Percentiles rank a stretch among this genome's conserved stretches.
Evolutionary conservation across 1,140 invertebrate species (phyloP).

Genomic region (Heterodera schachtii): DNA sequence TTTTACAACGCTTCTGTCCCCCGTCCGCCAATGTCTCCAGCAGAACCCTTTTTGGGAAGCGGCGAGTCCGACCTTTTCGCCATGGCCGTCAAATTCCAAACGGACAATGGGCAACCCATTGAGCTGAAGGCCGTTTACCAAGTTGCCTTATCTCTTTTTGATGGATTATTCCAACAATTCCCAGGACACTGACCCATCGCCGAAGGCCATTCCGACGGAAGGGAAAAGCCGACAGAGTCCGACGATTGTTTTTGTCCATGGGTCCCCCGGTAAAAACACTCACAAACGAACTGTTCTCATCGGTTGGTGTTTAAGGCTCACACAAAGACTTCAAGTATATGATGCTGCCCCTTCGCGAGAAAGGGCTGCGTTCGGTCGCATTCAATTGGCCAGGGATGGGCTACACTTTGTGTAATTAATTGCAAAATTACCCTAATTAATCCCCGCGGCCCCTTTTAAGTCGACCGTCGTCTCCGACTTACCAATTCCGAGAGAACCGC

Average conservation of each 20-base stretch:
- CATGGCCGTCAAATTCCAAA: background rate
- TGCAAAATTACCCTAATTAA: background rate
- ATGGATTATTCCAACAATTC: background rate
- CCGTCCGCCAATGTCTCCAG: background rate
- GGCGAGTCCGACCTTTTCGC: background rate
- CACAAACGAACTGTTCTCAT: background rate
- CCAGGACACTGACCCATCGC: background rate
- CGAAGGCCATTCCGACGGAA: background rate
- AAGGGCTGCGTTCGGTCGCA: conserved; percentile 47
- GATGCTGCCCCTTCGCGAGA: conserved; percentile 37
- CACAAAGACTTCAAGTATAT: conserved; percentile 61
- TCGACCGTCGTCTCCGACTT: conserved; percentile 39
- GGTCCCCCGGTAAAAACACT: background rate
- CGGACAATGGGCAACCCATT: background rate
- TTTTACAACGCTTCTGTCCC: background rate
- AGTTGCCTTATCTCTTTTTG: background rate
- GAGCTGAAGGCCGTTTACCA: background rate
- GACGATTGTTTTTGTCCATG: background rate
- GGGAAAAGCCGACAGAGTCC: background rate
- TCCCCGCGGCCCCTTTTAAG: conserved; percentile 28
- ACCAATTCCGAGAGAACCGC: conserved; percentile 48
- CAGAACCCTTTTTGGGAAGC: background rate
- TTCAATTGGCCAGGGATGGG: conserved; percentile 57
- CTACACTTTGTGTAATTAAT: conserved; percentile 44
- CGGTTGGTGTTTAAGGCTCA: conserved; percentile 49